Evolutionary conservation across 2,797 vertebrate genomes (phyloP).

Genomic region (Sebastes aleutianus): DNA sequence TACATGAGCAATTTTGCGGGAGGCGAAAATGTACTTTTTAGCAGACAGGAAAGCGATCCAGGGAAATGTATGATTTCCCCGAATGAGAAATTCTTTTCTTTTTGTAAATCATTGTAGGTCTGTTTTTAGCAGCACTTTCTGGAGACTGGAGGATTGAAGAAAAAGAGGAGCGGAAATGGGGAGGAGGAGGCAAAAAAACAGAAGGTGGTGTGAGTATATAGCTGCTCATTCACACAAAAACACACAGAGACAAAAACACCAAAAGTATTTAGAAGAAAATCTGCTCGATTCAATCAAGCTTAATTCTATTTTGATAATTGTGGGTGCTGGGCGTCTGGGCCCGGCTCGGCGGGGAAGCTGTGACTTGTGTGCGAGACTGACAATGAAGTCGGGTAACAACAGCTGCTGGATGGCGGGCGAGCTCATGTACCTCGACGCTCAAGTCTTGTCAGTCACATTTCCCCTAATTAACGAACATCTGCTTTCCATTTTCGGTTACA

Average conservation of each 20-base stretch:
- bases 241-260: constrained; percentile 27
- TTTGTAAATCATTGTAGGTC: constrained; percentile 25
- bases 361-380: constrained; percentile 94
- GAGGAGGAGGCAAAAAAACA: constrained; percentile 25
- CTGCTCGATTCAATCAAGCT: constrained; percentile 86
- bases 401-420: constrained; percentile 92
- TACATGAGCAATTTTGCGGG: constrained; percentile 30
- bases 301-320: constrained; percentile 91
- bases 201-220: constrained; percentile 50
- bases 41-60: constrained; percentile 35
- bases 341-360: constrained; percentile 87
- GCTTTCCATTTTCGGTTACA: constrained; percentile 97
- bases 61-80: constrained; percentile 25
- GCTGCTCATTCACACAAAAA: constrained; percentile 48
- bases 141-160: constrained; percentile 17
- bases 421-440: constrained; percentile 91
- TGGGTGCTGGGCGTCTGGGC: constrained; percentile 76
- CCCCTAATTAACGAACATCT: constrained; percentile 99
- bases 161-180: constrained; percentile 14
- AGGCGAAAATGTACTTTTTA: constrained; percentile 35
- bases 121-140: constrained; percentile 27
- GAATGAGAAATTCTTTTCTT: constrained; percentile 23
- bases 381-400: constrained; percentile 91
- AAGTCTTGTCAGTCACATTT: constrained; percentile 99
- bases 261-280: constrained; percentile 63